A percentile compares a stretch with the other conserved stretches of the same genome.
Conservation (phyloP, 2,113 vertebrate genomes). For the Anseranas semipalmata region DNA sequence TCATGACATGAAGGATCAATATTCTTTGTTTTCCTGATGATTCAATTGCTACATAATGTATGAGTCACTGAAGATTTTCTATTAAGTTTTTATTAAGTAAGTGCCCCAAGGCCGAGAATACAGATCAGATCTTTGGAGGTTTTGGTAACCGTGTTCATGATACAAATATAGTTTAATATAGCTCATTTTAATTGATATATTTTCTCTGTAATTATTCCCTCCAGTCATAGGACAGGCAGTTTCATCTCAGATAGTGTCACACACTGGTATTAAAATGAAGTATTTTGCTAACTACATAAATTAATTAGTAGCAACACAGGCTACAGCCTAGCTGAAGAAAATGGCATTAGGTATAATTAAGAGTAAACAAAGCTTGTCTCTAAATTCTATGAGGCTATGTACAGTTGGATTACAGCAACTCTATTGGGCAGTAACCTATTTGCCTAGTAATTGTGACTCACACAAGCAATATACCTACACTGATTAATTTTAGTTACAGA, state of each 20-base stretch:
- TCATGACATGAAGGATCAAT: slow-evolving; percentile 23
- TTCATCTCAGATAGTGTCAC: slow-evolving; percentile 32
- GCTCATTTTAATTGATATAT: slow-evolving; percentile 51
- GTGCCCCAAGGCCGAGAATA: neutral
- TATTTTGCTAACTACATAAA: slow-evolving; percentile 53
- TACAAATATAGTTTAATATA: slow-evolving; percentile 40
- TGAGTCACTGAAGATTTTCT: slow-evolving; percentile 31
- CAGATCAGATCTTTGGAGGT: slow-evolving; percentile 2
- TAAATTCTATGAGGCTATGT: slow-evolving; percentile 61
- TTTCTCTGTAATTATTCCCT: slow-evolving; percentile 42
- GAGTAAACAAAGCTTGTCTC: slow-evolving; percentile 64
- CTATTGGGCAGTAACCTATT: slow-evolving; percentile 66
- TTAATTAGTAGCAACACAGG: slow-evolving; percentile 59
- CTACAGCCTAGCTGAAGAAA: slow-evolving; percentile 18
- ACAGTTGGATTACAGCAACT: slow-evolving; percentile 61
- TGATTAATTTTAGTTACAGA: slow-evolving; percentile 77
- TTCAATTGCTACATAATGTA: slow-evolving; percentile 44
- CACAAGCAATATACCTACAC: slow-evolving; percentile 67
- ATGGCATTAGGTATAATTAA: slow-evolving; percentile 62
- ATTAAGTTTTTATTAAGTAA: slow-evolving; percentile 35
- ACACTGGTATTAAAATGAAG: slow-evolving; percentile 42
- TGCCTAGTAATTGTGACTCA: slow-evolving; percentile 70
- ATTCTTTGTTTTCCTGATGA: slow-evolving; percentile 23
- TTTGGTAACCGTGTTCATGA: neutral
- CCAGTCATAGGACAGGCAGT: slow-evolving; percentile 23